Evolutionary conservation across 35 echinoderm and acorn worm species (phyloP).

Genomic region (Strongylocentrotus purpuratus): DNA sequence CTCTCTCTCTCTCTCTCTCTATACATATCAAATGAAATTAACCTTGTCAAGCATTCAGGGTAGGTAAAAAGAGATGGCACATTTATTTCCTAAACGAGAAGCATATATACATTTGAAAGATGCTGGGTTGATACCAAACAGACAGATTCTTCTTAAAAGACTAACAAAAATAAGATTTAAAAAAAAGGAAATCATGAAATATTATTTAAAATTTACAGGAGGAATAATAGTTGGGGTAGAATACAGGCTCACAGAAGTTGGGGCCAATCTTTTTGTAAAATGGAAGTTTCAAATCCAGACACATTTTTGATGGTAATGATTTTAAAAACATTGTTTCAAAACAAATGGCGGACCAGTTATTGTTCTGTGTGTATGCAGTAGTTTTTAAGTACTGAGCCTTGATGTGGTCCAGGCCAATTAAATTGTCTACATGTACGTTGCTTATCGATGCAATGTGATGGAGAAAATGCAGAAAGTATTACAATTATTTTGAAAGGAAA

Average conservation of each 20-base stretch:
- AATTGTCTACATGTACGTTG: too few species aligned
- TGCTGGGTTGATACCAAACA: constrained; percentile 63
- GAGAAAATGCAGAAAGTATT: neutral
- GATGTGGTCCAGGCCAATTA: neutral
- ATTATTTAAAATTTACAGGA: neutral
- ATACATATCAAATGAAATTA: neutral
- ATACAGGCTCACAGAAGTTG: neutral
- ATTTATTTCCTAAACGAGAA: constrained; percentile 83
- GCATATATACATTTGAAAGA: constrained; percentile 82
- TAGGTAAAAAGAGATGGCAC: constrained; percentile 67
- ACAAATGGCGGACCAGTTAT: neutral
- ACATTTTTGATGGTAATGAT: neutral
- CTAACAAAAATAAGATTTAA: constrained; percentile 21
- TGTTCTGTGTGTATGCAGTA: neutral
- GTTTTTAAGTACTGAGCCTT: constrained; percentile 11
- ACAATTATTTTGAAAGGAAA: too few species aligned
- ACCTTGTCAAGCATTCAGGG: constrained; percentile 22
- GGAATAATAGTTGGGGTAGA: neutral
- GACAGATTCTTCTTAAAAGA: constrained; percentile 47
- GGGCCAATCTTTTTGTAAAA: neutral
- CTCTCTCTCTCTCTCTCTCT: too few species aligned
- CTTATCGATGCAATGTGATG: neutral
- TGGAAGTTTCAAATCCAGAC: neutral
- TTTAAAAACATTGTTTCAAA: neutral
- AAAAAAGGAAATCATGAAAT: constrained; percentile 37